Evolutionary conservation across 92 coral and sea anemone genomes (phyloP).

Genomic region (Isaurus tuberculatus): DNA sequence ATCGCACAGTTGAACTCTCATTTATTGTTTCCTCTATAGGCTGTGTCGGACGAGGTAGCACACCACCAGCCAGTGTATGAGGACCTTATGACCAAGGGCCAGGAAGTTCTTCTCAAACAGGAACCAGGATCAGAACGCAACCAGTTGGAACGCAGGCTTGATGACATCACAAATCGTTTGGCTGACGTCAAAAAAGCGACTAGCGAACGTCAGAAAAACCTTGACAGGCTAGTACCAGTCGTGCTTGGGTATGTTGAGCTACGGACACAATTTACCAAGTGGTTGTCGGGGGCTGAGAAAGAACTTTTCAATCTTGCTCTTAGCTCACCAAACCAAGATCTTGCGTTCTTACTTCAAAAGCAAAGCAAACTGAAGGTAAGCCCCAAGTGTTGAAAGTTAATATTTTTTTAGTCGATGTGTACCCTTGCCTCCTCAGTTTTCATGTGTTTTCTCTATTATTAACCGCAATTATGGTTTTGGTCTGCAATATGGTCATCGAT

Average conservation of each 20-base stretch:
- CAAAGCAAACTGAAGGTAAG: conserved; percentile 83
- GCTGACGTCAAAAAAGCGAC: conserved; percentile 69
- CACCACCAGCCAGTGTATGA: conserved; percentile 77
- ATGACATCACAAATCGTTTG: conserved; percentile 84
- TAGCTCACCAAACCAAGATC: conserved; percentile 67
- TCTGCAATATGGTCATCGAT: no score
- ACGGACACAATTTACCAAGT: conserved; percentile 75
- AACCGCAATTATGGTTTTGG: no score
- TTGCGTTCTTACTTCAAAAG: conserved; percentile 77
- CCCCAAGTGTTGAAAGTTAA: no score
- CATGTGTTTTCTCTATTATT: no score
- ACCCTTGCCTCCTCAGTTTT: no score
- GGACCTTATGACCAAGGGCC: conserved; percentile 79
- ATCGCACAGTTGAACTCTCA: background rate
- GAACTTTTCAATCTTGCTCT: conserved; percentile 72
- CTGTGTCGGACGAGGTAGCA: conserved; percentile 75
- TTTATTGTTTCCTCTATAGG: conserved; percentile 50
- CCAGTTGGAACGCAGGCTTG: conserved; percentile 72
- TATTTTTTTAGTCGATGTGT: no score
- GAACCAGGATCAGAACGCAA: conserved; percentile 78
- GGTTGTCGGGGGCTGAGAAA: conserved; percentile 84
- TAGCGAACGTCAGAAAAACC: conserved; percentile 78
- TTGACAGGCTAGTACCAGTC: conserved; percentile 82
- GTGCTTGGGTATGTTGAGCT: conserved; percentile 81
- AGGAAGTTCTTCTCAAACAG: conserved; percentile 65